Evolutionary conservation across 2,113 vertebrate species (phyloP).

Genomic region (Motacilla alba): DNA sequence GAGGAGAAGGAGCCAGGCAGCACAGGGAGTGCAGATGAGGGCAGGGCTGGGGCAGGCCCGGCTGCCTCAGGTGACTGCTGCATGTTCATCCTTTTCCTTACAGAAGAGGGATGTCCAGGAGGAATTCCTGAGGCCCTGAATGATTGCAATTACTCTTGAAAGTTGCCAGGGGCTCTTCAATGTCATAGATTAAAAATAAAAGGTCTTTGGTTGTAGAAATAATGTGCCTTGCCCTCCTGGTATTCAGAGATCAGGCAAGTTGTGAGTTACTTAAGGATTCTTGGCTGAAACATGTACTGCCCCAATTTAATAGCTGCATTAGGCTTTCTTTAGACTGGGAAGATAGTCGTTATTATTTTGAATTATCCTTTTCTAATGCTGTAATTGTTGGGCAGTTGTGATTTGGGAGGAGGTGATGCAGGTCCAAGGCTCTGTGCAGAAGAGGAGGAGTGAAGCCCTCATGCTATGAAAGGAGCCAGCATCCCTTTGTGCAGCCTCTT

Average conservation of each 20-base stretch:
- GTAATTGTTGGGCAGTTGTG: background rate
- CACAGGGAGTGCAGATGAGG: background rate
- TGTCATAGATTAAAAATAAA: background rate
- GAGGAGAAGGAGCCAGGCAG: background rate
- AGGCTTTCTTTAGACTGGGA: background rate
- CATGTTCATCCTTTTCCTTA: background rate
- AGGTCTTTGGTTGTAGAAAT: background rate
- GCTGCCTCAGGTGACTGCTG: background rate
- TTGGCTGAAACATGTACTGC: background rate
- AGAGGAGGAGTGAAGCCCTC: background rate
- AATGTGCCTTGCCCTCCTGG: background rate
- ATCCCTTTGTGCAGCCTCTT: background rate
- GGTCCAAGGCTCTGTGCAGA: background rate
- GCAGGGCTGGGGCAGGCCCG: background rate
- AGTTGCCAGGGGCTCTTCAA: background rate
- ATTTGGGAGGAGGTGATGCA: background rate
- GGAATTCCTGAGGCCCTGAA: background rate
- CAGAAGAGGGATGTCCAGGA: background rate
- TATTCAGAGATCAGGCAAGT: background rate
- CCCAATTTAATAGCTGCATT: background rate
- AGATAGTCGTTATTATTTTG: background rate
- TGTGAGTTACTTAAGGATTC: background rate
- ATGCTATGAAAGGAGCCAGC: background rate
- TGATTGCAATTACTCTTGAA: conserved; percentile 10
- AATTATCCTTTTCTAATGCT: background rate